These are phyloP conservation scores for Pyrrhosoma nymphula DNA, from an alignment of 2,888 invertebrate species.

Conservation along the genomic window DNA sequence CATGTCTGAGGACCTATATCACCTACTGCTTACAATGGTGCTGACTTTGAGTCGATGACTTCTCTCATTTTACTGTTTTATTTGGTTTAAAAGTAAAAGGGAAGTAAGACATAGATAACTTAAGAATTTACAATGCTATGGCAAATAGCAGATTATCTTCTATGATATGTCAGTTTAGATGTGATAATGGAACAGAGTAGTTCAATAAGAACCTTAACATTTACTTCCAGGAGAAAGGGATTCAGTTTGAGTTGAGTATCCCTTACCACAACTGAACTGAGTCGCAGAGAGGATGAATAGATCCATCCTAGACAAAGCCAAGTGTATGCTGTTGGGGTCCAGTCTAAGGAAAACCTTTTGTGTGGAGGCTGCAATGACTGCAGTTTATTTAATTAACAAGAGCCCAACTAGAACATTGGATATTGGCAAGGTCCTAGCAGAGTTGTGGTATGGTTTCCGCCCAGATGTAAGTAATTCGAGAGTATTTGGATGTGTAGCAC, in stretches of 20 bases:
- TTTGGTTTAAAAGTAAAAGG: not conserved
- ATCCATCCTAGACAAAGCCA: not conserved
- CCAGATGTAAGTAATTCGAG: too few relatives aligned
- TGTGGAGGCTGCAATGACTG: too few relatives aligned
- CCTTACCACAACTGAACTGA: not conserved
- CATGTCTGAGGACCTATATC: too few relatives aligned
- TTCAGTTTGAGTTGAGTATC: not conserved
- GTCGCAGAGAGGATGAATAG: not conserved
- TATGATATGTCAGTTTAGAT: not conserved
- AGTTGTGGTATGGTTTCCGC: not conserved
- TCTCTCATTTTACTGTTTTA: not conserved
- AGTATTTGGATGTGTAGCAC: conserved; percentile 10
- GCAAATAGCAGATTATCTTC: not conserved
- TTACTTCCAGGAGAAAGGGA: not conserved
- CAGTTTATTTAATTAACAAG: too few relatives aligned
- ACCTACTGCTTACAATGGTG: not conserved
- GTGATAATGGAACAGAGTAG: not conserved
- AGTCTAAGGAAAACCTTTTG: too few relatives aligned
- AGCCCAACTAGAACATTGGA: not conserved
- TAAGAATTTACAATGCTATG: not conserved
- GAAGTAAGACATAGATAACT: not conserved
- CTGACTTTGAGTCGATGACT: not conserved
- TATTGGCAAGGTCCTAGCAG: not conserved
- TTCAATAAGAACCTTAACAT: not conserved
- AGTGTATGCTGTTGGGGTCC: not conserved